These are phyloP conservation scores for Canis aureus DNA, from an alignment of 2,113 vertebrate species.

Conservation along the genomic window DNA sequence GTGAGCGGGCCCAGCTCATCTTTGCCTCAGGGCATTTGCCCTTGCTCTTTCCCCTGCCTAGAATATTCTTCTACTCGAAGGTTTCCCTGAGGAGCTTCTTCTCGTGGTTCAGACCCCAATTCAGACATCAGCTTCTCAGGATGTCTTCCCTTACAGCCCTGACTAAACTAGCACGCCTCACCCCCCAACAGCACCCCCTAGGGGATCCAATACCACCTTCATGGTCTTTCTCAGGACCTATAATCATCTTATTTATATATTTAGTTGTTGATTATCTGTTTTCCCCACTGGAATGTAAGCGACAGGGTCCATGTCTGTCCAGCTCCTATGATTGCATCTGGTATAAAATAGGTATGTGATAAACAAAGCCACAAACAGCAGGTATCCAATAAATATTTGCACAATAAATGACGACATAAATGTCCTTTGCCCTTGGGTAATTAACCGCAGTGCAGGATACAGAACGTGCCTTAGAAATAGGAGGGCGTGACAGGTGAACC, in stretches of 20 bases:
- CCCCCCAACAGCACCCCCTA: not conserved
- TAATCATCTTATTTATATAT: not conserved
- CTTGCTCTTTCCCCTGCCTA: not conserved
- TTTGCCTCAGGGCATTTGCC: not conserved
- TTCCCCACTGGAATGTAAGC: not conserved
- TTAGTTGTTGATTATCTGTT: not conserved
- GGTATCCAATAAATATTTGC: not conserved
- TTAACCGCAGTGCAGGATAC: not conserved
- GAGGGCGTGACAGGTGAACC: not conserved
- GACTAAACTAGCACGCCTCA: not conserved
- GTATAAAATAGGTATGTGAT: not conserved
- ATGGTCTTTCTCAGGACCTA: not conserved
- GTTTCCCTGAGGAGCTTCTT: not conserved
- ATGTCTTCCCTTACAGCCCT: not conserved
- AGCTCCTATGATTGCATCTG: not conserved
- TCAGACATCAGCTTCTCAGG: not conserved
- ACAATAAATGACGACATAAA: not conserved
- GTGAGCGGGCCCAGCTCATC: not conserved
- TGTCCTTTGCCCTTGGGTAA: not conserved
- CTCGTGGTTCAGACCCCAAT: not conserved
- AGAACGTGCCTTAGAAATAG: not conserved
- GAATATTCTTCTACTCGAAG: not conserved
- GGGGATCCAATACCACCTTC: not conserved
- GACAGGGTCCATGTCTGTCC: not conserved
- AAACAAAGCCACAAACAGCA: not conserved